phyloP scores from a whole-genome alignment of 1,140 invertebrate genomes.

The Drosophila repletoides region DNA sequence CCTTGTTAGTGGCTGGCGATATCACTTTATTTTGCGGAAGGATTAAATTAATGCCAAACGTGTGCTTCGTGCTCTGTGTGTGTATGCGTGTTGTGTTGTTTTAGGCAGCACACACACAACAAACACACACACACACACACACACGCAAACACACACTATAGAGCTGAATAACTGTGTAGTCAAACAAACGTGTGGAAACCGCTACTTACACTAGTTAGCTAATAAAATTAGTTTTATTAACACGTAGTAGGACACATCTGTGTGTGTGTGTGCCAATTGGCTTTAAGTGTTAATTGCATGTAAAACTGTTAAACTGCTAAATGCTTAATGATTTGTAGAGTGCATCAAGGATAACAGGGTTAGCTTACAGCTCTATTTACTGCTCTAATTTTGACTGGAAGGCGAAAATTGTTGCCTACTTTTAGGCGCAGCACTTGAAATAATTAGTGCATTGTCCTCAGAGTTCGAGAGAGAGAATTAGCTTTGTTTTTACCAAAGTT shows the following conservation, averaged over 20 bases:
- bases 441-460: too few relatives aligned
- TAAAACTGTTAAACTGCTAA: constrained; percentile 69
- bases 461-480: too few relatives aligned
- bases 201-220: constrained; percentile 76
- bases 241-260: constrained; percentile 58
- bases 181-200: constrained; percentile 75
- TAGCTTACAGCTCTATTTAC: too few relatives aligned
- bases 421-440: not conserved
- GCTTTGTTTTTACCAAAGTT: too few relatives aligned
- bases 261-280: constrained; percentile 24
- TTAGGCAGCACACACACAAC: constrained; percentile 60
- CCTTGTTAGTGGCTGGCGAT: constrained; percentile 79
- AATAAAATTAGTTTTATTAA: constrained; percentile 81
- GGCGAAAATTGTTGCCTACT: constrained; percentile 46
- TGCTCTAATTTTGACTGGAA: not conserved
- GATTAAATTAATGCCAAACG: constrained; percentile 82
- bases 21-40: constrained; percentile 82
- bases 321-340: constrained; percentile 31
- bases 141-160: constrained; percentile 13
- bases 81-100: constrained; percentile 65
- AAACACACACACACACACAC: constrained; percentile 24
- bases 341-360: constrained; percentile 6
- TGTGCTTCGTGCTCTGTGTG: too few relatives aligned
- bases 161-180: constrained; percentile 41
- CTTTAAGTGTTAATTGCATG: constrained; percentile 71